These are phyloP conservation scores for Macrochelys suwanniensis DNA, from an alignment of 2,797 vertebrate genomes.

Conservation along the genomic window DNA sequence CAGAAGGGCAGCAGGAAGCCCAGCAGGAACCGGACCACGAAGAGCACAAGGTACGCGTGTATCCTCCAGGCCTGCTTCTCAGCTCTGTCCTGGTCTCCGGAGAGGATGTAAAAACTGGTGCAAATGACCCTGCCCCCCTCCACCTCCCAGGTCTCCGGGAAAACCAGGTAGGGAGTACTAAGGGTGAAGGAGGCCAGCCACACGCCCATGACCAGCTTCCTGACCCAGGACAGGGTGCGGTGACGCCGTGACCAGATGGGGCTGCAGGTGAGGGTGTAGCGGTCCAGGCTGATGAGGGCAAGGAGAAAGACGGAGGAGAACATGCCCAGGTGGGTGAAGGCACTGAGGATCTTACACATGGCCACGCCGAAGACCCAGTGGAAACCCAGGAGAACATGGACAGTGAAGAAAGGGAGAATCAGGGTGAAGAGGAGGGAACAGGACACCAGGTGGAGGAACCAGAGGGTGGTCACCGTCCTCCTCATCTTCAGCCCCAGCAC, in stretches of 20 bases:
- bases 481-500: neutral
- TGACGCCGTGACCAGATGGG: neutral
- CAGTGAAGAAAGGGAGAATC: neutral
- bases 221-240: neutral
- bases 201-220: neutral
- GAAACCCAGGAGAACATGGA: neutral
- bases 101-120: neutral
- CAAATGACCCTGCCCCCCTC: neutral
- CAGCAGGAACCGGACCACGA: neutral
- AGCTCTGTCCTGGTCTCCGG: neutral
- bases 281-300: neutral
- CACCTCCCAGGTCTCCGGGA: neutral
- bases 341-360: neutral
- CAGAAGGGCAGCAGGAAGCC: slow-evolving; percentile 1
- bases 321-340: neutral
- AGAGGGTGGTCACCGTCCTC: neutral
- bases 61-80: too few relatives aligned
- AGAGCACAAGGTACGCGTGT: neutral
- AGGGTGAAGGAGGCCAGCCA: neutral
- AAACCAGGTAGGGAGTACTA: neutral
- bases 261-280: neutral
- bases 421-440: neutral
- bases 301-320: neutral
- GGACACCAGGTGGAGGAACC: neutral
- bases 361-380: neutral